Conservation (phyloP, 2,113 vertebrate genomes). For the Callocephalon fimbriatum region DNA sequence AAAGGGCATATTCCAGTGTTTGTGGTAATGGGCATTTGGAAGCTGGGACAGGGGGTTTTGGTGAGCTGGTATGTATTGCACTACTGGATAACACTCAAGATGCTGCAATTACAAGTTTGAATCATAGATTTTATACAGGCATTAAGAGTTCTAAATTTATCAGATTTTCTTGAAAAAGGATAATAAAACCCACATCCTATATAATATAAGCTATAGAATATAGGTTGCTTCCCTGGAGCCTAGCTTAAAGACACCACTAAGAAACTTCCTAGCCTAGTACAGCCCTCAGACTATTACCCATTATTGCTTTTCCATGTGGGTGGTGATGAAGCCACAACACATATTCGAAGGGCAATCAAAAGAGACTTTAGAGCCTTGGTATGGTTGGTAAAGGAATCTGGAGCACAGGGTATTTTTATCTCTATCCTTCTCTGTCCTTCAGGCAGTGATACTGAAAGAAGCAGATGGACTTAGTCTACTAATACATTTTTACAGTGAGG, state of each 20-base stretch:
- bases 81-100: background rate
- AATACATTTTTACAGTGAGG: background rate
- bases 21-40: background rate
- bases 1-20: background rate
- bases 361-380: background rate
- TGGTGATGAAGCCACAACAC: background rate
- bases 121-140: background rate
- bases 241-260: background rate
- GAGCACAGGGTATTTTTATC: background rate
- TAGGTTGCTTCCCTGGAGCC: background rate
- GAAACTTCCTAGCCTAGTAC: background rate
- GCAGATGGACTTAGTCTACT: background rate
- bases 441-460: background rate
- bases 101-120: background rate
- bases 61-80: background rate
- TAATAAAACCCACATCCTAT: background rate
- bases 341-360: background rate
- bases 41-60: background rate
- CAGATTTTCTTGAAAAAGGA: background rate
- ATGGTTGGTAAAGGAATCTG: background rate
- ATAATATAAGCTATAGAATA: background rate
- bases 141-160: background rate
- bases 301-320: background rate
- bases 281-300: background rate
- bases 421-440: background rate